Base-by-base conservation (phyloP, 2,888 invertebrate species). In the Gasteruption jaculator region DNA sequence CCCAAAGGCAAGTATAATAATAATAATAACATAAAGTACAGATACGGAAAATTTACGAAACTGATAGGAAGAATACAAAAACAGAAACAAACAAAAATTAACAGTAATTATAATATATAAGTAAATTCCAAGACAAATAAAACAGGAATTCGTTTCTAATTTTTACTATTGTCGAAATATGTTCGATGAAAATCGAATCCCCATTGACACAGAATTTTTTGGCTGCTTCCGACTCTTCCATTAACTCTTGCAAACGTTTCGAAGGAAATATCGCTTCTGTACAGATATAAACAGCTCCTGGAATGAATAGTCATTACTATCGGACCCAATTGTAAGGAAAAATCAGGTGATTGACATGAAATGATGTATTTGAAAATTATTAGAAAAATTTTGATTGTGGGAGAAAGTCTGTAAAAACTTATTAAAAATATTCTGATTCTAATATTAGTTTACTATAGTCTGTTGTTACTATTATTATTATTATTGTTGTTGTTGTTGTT, bases 191-290 rank as follows among this genome's bases (percentile, higher is more conserved):
- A 49, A 87, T 78, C 49, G 77, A 75, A 52, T 83, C 80, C 50
- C 77, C 73, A 55, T 61, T 54, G 55, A 72, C 48, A 53, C 68
- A 35, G 43, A 63, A 57, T 20, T 60, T 48, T 31, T 60, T 59
- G 4, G 63, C 64, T 25, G 73, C 38, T n/a, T 58, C 42, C 3
- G 61, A 71, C 3, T 58, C 56, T 46, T 70, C 57, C 5, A 74
- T 63, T 20, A 81, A 65, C 59, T 85, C 78, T 39, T 77, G 68
- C 10, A 87, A 68, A 25, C 88, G 73, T 58, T 77, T 79, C 0
- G 80, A 78, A n/a, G 87, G 86, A 67, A 87, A 90, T 36, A 73
- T 68, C 65, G 84, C 83, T 74, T 90, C 89, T 1, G 90, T 90
- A 57, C 83, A 84, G 53, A 90, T 82, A 57, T 85, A 89, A 11